These are phyloP conservation scores for Eupeodes luniger DNA, from an alignment of 2,888 invertebrate genomes.

Conservation along the genomic window DNA sequence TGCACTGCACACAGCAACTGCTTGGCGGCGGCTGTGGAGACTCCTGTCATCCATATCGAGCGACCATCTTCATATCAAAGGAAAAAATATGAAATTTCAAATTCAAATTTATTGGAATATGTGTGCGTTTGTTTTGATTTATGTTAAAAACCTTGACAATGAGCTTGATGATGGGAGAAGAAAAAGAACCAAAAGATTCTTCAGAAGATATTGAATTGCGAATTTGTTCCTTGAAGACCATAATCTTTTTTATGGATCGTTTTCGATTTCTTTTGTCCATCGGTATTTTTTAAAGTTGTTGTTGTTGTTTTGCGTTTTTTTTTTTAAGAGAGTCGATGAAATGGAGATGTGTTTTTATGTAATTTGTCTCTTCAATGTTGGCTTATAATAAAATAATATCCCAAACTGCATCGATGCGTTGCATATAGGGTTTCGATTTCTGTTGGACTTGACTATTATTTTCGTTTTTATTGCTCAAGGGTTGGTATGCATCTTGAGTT, in stretches of 20 bases:
- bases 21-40: too few species aligned
- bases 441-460: slow-evolving; percentile 18
- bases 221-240: slow-evolving; percentile 14
- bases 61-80: slow-evolving; percentile 13
- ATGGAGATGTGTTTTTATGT: slow-evolving; percentile 52
- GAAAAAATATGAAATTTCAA: slow-evolving; percentile 72
- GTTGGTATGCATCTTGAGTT: slow-evolving; percentile 30
- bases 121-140: slow-evolving; percentile 65
- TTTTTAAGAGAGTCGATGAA: neutral
- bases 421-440: slow-evolving; percentile 35
- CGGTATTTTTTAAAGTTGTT: neutral
- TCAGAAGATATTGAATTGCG: slow-evolving; percentile 33
- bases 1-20: too few species aligned
- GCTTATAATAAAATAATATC: slow-evolving; percentile 63
- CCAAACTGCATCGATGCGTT: slow-evolving; percentile 15
- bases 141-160: slow-evolving; percentile 72
- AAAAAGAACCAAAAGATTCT: neutral
- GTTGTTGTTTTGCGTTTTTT: neutral
- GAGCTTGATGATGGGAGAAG: slow-evolving; percentile 28
- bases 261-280: slow-evolving; percentile 66
- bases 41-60: too few species aligned
- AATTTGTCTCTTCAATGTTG: slow-evolving; percentile 69
- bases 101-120: slow-evolving; percentile 74
- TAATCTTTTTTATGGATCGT: slow-evolving; percentile 27
- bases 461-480: slow-evolving; percentile 6